Evolutionary conservation across 2,797 vertebrate genomes (phyloP), one percentile per base, ranked within the genome.

Genomic region (Hippocampus kuda): DNA sequence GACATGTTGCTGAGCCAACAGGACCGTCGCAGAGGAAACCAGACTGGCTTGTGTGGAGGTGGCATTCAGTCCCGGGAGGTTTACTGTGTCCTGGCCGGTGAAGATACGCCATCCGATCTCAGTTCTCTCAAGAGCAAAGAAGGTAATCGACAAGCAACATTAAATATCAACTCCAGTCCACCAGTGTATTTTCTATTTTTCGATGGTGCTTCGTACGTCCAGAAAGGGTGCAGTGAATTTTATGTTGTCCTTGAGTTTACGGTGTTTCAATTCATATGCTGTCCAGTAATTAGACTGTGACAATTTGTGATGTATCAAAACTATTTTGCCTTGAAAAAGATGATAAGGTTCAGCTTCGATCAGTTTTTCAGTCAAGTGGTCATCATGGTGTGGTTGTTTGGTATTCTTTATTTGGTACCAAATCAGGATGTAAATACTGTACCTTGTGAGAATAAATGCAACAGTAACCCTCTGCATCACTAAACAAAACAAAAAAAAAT

Each of bases 1-100:
- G 95, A 98, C 72, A 85, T 92, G 12, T 86, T 99, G 49, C 92
- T 98, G 4, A 98, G 93, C 81, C 96, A 99, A 41, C 96, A 98
- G 85, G 96, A 99, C 85, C 94, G 94, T 72, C 89, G 97, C 10
- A 85, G 95, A 22, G 93, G 93, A 24, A 99, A 98, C 81, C 95
- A 94, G 79, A 98, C 97, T 0, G 92, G 94, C 0, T 86, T 98
- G 15, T 99, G 97, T 0, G 97, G 96, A 30, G 97, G 95, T 0
- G 97, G 97, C 22, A 57, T 97, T 73, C 96, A 97, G 75, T 96
- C 88, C 0, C 87, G 95, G 0, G 95, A 98, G 74, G 83, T 87
- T 3, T 99, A 96, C 81, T 99, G 97, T 0, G 91, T 95, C 65
- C 94, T 94, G 81, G 89, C 87, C 48, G 87, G 82, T 12, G 79